These are phyloP conservation scores for Achatina immaculata DNA, from an alignment of 1,140 invertebrate species.

Conservation along the genomic window DNA sequence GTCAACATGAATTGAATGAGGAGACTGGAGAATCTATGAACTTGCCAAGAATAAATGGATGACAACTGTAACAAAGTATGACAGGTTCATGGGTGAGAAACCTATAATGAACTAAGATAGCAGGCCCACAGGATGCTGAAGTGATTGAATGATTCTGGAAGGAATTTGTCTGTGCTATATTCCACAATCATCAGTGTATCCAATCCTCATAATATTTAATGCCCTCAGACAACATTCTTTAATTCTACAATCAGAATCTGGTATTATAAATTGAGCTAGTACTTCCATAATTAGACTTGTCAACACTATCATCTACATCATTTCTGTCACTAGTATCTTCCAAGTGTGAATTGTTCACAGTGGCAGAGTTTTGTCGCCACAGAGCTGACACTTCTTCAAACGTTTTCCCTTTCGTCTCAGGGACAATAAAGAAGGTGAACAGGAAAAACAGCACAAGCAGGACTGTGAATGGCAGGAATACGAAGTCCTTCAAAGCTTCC, in stretches of 20 bases:
- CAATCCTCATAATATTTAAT: too few relatives aligned
- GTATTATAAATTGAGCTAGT: neutral
- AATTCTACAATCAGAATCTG: neutral
- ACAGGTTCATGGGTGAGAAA: too few relatives aligned
- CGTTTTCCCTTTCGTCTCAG: conserved; percentile 68
- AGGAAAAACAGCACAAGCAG: conserved; percentile 64
- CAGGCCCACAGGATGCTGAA: too few relatives aligned
- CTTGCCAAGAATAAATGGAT: too few relatives aligned
- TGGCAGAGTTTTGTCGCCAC: conserved; percentile 37
- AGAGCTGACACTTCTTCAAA: conserved; percentile 60
- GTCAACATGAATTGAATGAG: too few relatives aligned
- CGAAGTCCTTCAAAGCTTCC: conserved; percentile 71
- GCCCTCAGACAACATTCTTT: too few relatives aligned
- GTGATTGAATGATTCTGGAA: too few relatives aligned
- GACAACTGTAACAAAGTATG: too few relatives aligned
- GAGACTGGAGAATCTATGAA: too few relatives aligned
- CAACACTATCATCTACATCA: neutral
- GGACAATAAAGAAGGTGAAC: conserved; percentile 64
- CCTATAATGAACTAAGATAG: too few relatives aligned
- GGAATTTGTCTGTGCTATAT: too few relatives aligned
- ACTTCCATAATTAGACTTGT: neutral
- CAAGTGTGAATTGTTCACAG: neutral
- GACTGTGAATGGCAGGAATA: conserved; percentile 72
- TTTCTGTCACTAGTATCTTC: neutral
- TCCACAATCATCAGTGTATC: too few relatives aligned